Base-by-base conservation (phyloP, 1,140 invertebrate species). In the Euwallacea similis region DNA sequence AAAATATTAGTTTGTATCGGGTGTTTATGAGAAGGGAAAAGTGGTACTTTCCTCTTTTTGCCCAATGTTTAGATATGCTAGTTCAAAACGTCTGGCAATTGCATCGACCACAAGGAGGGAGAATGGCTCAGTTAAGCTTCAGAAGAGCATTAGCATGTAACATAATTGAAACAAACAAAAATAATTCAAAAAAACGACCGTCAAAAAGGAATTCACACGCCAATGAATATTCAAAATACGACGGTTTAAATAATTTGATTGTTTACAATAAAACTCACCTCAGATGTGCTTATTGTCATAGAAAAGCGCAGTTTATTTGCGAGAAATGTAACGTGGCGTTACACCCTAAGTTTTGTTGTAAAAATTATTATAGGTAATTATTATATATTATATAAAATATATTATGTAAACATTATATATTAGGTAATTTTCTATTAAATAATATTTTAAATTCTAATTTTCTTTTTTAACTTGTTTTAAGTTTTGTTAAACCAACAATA, bases 51-150 rank as follows among this genome's bases (percentile, higher is more conserved):
- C 74, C 77, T 13, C 58, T 81, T n/a, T 55, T 80, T 55, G 44
- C 42, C 10, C 74, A 80, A 65, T 77, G 70, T 56, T 9, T 81
- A 7, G 78, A 81, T 71, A 73, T 79, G 67, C 73, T 75, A 33
- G 63, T 77, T 10, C 76, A 80, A 64, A 81, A 81, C 73, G 76
- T 76, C 10, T 81, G 79, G 79, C 76, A 76, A 43, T 44, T 81
- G 8, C 74, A 80, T 55, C 53, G 69, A 15, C 9, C 42, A 10
- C 66, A 77, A 70, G 67, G 70, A 16, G 76, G 75, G n/a, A 71
- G 61, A 43, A 15, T 76, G 53, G 74, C 77, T 44, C 71, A 74
- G 16, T 65, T 80, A n/a, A 42, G 60, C 42, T 79, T 79, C 66
- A 47, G 74, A 69, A 65, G 76, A 72, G 33, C 54, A 11, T 56